These are phyloP conservation scores for Prionailurus bengalensis DNA, from an alignment of 2,113 vertebrate species.

Conservation along the genomic window DNA sequence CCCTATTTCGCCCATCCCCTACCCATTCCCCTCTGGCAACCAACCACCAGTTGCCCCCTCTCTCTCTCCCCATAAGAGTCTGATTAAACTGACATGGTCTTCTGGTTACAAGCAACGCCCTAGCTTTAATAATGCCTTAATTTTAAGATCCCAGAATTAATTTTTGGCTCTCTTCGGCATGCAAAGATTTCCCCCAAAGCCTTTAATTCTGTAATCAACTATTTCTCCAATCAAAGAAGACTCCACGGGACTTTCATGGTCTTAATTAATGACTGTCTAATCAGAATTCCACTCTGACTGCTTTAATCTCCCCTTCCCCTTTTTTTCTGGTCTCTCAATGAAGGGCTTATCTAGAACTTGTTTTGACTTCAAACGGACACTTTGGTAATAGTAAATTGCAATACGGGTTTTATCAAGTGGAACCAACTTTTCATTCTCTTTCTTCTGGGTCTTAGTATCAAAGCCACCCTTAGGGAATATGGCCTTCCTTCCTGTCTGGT, in stretches of 20 bases:
- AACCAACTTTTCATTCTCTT: conserved; percentile 72
- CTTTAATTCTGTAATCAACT: conserved; percentile 66
- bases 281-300: not conserved
- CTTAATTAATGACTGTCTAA: conserved; percentile 62
- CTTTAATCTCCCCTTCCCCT: not conserved
- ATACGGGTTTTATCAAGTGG: conserved; percentile 60
- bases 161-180: conserved; percentile 59
- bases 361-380: conserved; percentile 78
- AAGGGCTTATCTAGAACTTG: conserved; percentile 74
- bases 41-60: not conserved
- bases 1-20: not conserved
- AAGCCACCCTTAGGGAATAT: conserved; percentile 16
- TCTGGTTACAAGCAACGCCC: conserved; percentile 5
- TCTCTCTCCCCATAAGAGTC: not conserved
- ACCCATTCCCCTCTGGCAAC: not conserved
- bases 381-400: conserved; percentile 74
- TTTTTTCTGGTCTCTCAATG: conserved; percentile 57
- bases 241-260: not conserved
- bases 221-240: conserved; percentile 63
- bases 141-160: conserved; percentile 37
- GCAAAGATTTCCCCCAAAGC: conserved; percentile 62
- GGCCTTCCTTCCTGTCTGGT: not conserved
- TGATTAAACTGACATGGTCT: conserved; percentile 42
- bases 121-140: conserved; percentile 43
- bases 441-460: conserved; percentile 63